Evolutionary conservation across 2,797 vertebrate genomes (phyloP).

Genomic region (Rhinoraja longicauda): DNA sequence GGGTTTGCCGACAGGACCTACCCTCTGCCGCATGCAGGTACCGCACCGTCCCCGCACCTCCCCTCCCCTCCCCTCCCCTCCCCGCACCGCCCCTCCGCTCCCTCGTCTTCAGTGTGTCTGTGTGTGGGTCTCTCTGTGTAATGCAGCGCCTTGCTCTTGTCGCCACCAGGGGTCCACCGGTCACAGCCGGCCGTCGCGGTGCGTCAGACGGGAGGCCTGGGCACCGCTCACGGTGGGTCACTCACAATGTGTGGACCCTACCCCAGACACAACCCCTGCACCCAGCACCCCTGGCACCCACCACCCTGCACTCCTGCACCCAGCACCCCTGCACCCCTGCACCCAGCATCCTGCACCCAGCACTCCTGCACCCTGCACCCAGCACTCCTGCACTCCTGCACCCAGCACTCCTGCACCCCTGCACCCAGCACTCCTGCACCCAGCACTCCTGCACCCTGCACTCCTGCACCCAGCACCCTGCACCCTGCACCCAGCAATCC

Average conservation of each 20-base stretch:
- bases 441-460: too few species aligned
- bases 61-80: too few species aligned
- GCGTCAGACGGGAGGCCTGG: constrained; percentile 55
- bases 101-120: background rate
- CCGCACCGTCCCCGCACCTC: too few species aligned
- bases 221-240: constrained; percentile 57
- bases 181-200: constrained; percentile 55
- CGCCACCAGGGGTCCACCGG: constrained; percentile 56
- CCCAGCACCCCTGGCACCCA: background rate
- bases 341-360: too few species aligned
- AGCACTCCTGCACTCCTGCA: background rate
- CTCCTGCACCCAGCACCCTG: background rate
- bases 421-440: too few species aligned
- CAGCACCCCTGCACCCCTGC: too few species aligned
- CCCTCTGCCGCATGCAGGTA: background rate
- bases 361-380: background rate
- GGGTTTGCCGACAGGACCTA: background rate
- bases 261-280: background rate
- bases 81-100: too few species aligned
- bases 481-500: too few species aligned
- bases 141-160: background rate
- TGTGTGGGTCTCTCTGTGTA: background rate
- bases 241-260: background rate
- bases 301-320: background rate
- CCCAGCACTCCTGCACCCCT: background rate